Percentiles rank a stretch among this genome's conserved stretches.
These are phyloP conservation scores for Andrena hattorfiana DNA, from an alignment of 2,888 invertebrate species.

Conservation along the genomic window DNA sequence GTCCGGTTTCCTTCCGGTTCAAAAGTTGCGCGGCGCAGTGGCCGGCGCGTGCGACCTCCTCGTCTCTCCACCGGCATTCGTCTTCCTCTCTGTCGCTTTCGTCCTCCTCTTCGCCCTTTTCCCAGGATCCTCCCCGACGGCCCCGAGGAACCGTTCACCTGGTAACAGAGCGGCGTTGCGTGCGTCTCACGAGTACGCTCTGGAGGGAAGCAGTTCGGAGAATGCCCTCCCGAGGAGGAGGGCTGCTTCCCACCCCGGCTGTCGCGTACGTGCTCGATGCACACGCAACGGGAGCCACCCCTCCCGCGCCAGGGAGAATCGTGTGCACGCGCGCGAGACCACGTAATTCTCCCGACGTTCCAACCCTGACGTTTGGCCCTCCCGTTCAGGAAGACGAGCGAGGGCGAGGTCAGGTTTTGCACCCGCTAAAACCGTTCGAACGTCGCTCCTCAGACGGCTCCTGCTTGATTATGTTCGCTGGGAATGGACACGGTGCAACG, in stretches of 20 bases:
- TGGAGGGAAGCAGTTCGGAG: slow-evolving; percentile 36
- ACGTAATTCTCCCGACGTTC: slow-evolving; percentile 54
- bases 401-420: slow-evolving; percentile 69
- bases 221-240: slow-evolving; percentile 49
- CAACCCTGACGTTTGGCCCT: slow-evolving; percentile 7
- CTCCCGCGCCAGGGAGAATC: slow-evolving; percentile 27
- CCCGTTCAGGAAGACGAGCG: slow-evolving; percentile 33
- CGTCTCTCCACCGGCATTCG: slow-evolving; percentile 18
- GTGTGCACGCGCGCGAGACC: slow-evolving; percentile 62
- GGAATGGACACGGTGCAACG: neutral
- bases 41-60: slow-evolving; percentile 19
- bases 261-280: slow-evolving; percentile 39
- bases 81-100: neutral
- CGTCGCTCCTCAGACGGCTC: slow-evolving; percentile 2
- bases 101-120: slow-evolving; percentile 16
- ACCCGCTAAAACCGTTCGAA: slow-evolving; percentile 68
- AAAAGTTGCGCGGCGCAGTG: slow-evolving; percentile 70
- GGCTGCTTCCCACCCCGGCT: slow-evolving; percentile 37
- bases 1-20: slow-evolving; percentile 79
- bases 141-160: slow-evolving; percentile 60
- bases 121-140: slow-evolving; percentile 35
- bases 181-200: slow-evolving; percentile 62
- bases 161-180: slow-evolving; percentile 67
- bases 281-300: slow-evolving; percentile 60
- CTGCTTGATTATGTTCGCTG: neutral